Percentiles rank a stretch among this genome's conserved stretches.
Conservation (phyloP, 2,888 invertebrate species). For the Xestia sexstrigata region DNA sequence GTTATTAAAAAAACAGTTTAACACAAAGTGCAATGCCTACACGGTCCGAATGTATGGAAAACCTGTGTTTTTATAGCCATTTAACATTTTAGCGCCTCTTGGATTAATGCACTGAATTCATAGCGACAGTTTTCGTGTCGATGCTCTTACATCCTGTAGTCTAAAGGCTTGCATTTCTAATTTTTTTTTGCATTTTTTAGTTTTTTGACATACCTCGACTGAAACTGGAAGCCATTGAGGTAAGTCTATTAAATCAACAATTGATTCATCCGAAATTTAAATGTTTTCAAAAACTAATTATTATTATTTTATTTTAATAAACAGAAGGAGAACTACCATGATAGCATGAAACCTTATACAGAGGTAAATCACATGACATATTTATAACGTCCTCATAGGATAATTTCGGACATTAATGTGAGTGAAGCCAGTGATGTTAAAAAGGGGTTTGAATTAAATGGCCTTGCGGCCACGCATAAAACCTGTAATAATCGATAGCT, state of each 20-base stretch:
- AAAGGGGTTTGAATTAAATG: no score
- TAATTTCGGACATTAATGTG: no score
- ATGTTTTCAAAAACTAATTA: not conserved
- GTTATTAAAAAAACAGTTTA: not conserved
- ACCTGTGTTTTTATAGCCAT: not conserved
- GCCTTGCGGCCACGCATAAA: no score
- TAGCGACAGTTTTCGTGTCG: not conserved
- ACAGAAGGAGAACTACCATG: slow-evolving; percentile 13
- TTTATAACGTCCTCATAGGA: not conserved
- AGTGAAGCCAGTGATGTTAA: not conserved
- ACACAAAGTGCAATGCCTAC: not conserved
- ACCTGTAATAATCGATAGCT: no score
- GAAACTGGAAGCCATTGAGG: slow-evolving; percentile 28
- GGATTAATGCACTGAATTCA: not conserved
- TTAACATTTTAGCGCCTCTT: not conserved
- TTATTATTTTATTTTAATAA: not conserved
- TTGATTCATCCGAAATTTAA: not conserved
- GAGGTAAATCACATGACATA: slow-evolving; percentile 7
- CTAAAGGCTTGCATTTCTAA: not conserved
- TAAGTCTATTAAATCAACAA: not conserved
- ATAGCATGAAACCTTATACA: slow-evolving; percentile 15
- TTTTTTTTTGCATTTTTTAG: not conserved
- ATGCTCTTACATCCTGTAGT: not conserved
- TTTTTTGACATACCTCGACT: slow-evolving; percentile 45
- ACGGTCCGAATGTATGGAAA: not conserved